Base-by-base conservation (phyloP, 2,888 invertebrate species). In the Chrysopilus asiliformis region DNA sequence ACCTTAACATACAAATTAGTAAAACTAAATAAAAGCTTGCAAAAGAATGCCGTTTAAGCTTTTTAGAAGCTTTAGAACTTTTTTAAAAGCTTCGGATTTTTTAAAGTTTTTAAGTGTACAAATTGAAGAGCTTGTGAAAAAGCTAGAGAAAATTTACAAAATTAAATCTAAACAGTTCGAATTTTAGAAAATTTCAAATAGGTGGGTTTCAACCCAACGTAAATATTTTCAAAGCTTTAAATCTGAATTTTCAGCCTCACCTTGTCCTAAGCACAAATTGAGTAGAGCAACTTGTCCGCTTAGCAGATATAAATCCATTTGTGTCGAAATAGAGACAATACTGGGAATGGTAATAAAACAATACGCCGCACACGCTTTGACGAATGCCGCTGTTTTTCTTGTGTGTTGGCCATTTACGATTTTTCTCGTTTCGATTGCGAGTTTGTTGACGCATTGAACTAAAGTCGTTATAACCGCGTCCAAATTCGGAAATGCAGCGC, bases 321-420 rank as follows among this genome's bases (percentile, higher is more conserved):
- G 74, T 16, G 75, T 70, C 41, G 80, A 74, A n/a, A 79, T 71
- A 41, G 82, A 81, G 49, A 72, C 75, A 55, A 97, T 74, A 10
- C 94, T 94, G n/a, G 97, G 97, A 57, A 93, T 85, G 7, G 95
- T 95, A 43, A 97, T 93, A 63, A 82, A 95, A 60, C 84, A 82
- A 65, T 87, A 97, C 0, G 97, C 95, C 29, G 87, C 81, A 66
- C 95, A 95, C 3, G 95, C 94, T 53, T 87, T 77, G 19, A 86
- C 83, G 67, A 93, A 84, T 49, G 86, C 79, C 10, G 79, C 76
- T 3, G 86, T 86, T 60, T 83, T 82, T 42, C 76, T 69, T 1
- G 80, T 79, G 51, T 85, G 84, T 51, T 76, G 72, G 3, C 81
- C 80, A 45, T 75, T 74, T 4, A 83, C 76, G 39, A 80, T 72